phyloP scores from a whole-genome alignment of 2,797 vertebrate species.

The Scomberomorus guttatus region DNA sequence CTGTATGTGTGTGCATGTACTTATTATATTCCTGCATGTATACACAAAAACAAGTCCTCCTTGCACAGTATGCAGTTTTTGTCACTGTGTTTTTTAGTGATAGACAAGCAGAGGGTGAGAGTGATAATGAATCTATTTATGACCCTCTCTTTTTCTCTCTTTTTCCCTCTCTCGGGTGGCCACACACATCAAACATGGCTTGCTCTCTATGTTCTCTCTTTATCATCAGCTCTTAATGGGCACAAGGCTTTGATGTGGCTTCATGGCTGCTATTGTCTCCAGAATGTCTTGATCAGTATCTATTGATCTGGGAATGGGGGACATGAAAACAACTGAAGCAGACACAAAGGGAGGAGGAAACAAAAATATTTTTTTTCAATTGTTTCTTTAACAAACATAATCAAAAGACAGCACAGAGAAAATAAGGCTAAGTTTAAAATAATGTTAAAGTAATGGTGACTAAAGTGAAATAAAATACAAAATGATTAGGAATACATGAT shows the following conservation, averaged over 20 bases:
- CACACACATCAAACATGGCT: conserved; percentile 68
- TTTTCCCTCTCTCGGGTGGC: conserved; percentile 32
- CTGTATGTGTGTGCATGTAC: background rate
- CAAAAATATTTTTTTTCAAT: background rate
- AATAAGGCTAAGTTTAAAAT: no score
- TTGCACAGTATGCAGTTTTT: background rate
- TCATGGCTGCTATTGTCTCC: conserved; percentile 61
- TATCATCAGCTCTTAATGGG: conserved; percentile 73
- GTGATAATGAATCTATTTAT: conserved; percentile 7
- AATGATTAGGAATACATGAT: no score
- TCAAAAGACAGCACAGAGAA: no score
- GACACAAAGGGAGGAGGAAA: conserved; percentile 31
- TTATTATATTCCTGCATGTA: background rate
- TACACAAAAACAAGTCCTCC: background rate
- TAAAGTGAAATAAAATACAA: no score
- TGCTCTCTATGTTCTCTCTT: conserved; percentile 61
- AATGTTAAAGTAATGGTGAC: no score
- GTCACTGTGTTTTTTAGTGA: conserved; percentile 3
- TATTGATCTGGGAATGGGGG: conserved; percentile 61
- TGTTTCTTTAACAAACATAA: no score
- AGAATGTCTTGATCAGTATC: conserved; percentile 69
- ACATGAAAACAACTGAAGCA: conserved; percentile 55
- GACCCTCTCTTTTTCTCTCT: background rate
- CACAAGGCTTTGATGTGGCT: conserved; percentile 70
- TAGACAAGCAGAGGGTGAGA: background rate